These are phyloP conservation scores for Acanthiza pusilla DNA, from an alignment of 2,797 vertebrate species.

Conservation along the genomic window DNA sequence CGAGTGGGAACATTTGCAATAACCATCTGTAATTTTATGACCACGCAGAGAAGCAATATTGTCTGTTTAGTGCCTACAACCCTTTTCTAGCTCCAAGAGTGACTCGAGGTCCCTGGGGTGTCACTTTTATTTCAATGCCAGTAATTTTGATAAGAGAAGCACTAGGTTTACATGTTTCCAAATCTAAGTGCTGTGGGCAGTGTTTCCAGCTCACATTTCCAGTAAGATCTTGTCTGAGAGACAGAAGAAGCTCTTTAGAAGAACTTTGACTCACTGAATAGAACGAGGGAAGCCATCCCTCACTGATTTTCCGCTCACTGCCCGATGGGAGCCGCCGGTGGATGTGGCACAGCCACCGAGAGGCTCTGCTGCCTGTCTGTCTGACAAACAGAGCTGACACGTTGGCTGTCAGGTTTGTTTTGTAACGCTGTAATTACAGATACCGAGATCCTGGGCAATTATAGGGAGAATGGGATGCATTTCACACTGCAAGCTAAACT, in stretches of 20 bases:
- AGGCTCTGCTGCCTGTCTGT: slow-evolving; percentile 19
- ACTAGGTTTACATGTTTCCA: background rate
- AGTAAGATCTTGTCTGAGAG: background rate
- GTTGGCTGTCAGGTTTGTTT: slow-evolving; percentile 27
- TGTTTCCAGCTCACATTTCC: background rate
- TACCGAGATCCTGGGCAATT: background rate
- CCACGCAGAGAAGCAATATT: background rate
- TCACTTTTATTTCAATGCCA: background rate
- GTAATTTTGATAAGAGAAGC: background rate
- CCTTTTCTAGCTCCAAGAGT: background rate
- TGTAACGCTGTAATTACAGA: slow-evolving; percentile 24
- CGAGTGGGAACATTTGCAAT: background rate
- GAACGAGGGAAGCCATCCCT: background rate
- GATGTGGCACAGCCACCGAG: background rate
- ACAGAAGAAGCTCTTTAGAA: background rate
- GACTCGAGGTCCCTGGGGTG: background rate
- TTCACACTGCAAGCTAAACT: background rate
- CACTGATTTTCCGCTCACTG: background rate
- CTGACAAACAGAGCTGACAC: slow-evolving; percentile 28
- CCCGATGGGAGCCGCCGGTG: slow-evolving; percentile 2
- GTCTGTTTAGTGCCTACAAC: background rate
- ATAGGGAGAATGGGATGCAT: background rate
- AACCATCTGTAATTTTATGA: background rate
- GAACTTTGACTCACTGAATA: background rate
- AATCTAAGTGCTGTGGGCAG: background rate